A percentile compares a stretch with the other conserved stretches of the same genome.
phyloP scores from a whole-genome alignment of 2,888 invertebrate species.

The Acrobasis repandana region DNA sequence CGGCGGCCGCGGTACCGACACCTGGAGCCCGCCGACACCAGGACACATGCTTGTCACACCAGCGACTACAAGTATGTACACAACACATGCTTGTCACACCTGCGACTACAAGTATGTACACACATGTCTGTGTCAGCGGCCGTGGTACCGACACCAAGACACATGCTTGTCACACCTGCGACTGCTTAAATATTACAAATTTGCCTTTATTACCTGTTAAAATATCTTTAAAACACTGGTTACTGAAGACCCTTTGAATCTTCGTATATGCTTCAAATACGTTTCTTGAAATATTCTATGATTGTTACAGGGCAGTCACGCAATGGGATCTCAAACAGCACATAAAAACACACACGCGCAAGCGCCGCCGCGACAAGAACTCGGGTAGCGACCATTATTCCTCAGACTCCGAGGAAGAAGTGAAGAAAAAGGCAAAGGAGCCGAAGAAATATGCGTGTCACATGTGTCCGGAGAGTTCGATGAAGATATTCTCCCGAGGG shows the following conservation, averaged over 20 bases:
- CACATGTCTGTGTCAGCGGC: too few species aligned
- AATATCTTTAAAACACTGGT: too few species aligned
- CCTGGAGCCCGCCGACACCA: constrained; percentile 79
- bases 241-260: too few species aligned
- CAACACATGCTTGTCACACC: too few species aligned
- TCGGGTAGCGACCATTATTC: constrained; percentile 34
- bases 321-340: constrained; percentile 84
- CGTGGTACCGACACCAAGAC: too few species aligned
- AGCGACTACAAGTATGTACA: too few species aligned
- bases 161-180: constrained; percentile 76
- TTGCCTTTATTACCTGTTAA: too few species aligned
- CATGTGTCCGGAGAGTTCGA: constrained; percentile 84
- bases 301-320: constrained; percentile 78
- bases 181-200: too few species aligned
- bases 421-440: constrained; percentile 50
- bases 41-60: too few species aligned
- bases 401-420: constrained; percentile 46
- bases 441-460: constrained; percentile 85
- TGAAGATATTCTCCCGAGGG: constrained; percentile 84
- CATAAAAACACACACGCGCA: constrained; percentile 67
- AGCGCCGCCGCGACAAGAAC: constrained; percentile 42
- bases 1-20: constrained; percentile 86
- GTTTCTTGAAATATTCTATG: neutral
- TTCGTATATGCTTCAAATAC: neutral
- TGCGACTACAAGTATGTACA: constrained; percentile 49